Base-by-base conservation (phyloP, 2,113 vertebrate species). In the Cochlearius cochlearius region DNA sequence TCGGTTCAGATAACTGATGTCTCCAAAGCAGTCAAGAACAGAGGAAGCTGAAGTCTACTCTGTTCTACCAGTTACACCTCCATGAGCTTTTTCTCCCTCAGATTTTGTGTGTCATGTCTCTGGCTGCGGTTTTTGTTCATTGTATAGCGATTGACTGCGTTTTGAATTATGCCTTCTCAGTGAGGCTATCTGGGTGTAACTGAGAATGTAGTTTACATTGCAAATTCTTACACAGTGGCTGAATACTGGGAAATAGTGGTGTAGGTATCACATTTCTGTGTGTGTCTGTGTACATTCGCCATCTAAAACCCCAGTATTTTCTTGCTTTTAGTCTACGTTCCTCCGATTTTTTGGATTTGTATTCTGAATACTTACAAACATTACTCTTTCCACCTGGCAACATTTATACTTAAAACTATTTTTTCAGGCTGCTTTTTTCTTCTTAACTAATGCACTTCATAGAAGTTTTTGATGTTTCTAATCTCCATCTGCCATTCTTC, bases 241-340 rank as follows among this genome's bases (percentile, higher is more conserved):
- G 52, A 89, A 38, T 27, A n/a, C 2, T 58, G n/a, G 3, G 7
- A 81, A 96, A 56, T 81, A 76, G 34, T 10, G n/a, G 18, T 60
- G 43, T 64, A 63, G 39, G 10, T 49, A 49, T 1, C 21, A 23
- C 20, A 26, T 88, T 82, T 85, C 29, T 87, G 1, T 34, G 8
- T 73, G 71, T 3, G 5, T 55, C 29, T 71, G 3, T 82, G 27
- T 68, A 38, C 5, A 30, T 19, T 67, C 91, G 4, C 29, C 10
- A 32, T 64, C 38, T 43, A 34, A 77, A 92, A 67, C 3, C 0
- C 0, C 2, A 11, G 5, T 32, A 7, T 30, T 60, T 80, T 74
- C 22, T 74, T 84, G 27, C 4, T 67, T 72, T 55, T 34, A 29
- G 36, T 62, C n/a, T 63, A 13, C 45, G 3, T 60, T 75, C 13